A percentile compares a stretch with the other conserved stretches of the same genome.
Conservation (phyloP, 1,140 invertebrate genomes). For the Drosophila mayri region DNA sequence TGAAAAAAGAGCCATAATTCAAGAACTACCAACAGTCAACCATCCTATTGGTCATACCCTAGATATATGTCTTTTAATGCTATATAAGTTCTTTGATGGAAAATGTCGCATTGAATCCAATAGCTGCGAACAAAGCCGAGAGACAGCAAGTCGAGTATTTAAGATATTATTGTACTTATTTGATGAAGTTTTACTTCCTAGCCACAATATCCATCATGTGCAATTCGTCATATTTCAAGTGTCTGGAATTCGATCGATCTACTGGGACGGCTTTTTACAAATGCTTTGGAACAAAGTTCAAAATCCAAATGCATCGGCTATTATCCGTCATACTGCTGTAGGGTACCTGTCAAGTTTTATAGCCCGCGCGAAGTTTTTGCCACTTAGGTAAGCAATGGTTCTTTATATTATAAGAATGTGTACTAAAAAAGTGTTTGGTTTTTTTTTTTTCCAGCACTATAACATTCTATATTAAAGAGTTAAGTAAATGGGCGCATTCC, state of each 20-base stretch:
- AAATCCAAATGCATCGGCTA: slow-evolving; percentile 87
- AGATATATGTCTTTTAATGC: slow-evolving; percentile 88
- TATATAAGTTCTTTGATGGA: slow-evolving; percentile 87
- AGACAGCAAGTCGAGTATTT: slow-evolving; percentile 61
- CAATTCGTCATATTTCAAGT: slow-evolving; percentile 93
- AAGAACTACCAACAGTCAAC: slow-evolving; percentile 62
- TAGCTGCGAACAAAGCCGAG: slow-evolving; percentile 38
- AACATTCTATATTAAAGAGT: slow-evolving; percentile 87
- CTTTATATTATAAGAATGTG: not conserved
- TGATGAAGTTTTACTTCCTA: slow-evolving; percentile 90
- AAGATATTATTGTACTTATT: slow-evolving; percentile 87
- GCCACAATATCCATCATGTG: slow-evolving; percentile 90
- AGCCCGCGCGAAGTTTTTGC: slow-evolving; percentile 89
- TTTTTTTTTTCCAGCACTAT: slow-evolving; percentile 84
- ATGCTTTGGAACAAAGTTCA: slow-evolving; percentile 91
- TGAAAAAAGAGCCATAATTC: slow-evolving; percentile 79
- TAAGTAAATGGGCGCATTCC: slow-evolving; percentile 90
- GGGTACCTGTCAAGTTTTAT: slow-evolving; percentile 92
- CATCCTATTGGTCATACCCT: slow-evolving; percentile 87
- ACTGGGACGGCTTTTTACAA: slow-evolving; percentile 89
- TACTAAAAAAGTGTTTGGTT: not conserved
- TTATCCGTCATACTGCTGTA: slow-evolving; percentile 90
- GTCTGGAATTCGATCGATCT: slow-evolving; percentile 88
- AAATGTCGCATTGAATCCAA: slow-evolving; percentile 53
- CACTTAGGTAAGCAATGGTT: slow-evolving; percentile 86